Evolutionary conservation across 2,113 vertebrate genomes (phyloP), one percentile per base, ranked within the genome.

Genomic region (Otis tarda): DNA sequence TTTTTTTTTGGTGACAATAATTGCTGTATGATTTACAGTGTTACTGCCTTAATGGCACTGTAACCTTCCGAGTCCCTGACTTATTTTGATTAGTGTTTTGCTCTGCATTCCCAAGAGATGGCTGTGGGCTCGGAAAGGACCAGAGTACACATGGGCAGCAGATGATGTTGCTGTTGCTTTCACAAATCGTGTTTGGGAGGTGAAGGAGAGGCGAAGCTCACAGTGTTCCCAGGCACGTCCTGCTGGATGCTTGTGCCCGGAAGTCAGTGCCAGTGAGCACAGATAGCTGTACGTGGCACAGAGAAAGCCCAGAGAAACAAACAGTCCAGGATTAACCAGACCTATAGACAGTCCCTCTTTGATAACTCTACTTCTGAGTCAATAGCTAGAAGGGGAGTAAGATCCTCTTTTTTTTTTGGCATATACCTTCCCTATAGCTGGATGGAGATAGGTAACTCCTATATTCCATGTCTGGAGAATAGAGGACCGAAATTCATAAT

Each of bases 131-230:
- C 5, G 0, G 85, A 59, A 79, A 68, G 53, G 61, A 73, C 77
- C 39, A 16, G 11, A 89, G 14, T 90, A 76, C 96, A 96, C 90
- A 43, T 93, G 93, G 92, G 61, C 60, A 95, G 71, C 91, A 97
- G 95, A 96, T 97, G 94, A 95, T 49, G 49, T 27, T 90, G 69
- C 56, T 75, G 37, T 64, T 77, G 23, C 45, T 94, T 93, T 89
- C 87, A 94, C 79, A 83, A 65, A 70, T 87, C 12, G 3, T 90
- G 39, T 90, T 77, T 76, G 60, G 67, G 49, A 94, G 59, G 39
- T 33, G 59, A n/a, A 76, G 47, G 60, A 79, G 67, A 53, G 24
- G 50, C 71, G 65, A 77, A 83, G 61, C 47, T 95, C 85, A 37
- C 16, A 25, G 33, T 81, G 31, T n/a, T 70, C 53, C 57, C 43